Conservation (phyloP, 2,113 vertebrate genomes). For the Mixornis gularis region DNA sequence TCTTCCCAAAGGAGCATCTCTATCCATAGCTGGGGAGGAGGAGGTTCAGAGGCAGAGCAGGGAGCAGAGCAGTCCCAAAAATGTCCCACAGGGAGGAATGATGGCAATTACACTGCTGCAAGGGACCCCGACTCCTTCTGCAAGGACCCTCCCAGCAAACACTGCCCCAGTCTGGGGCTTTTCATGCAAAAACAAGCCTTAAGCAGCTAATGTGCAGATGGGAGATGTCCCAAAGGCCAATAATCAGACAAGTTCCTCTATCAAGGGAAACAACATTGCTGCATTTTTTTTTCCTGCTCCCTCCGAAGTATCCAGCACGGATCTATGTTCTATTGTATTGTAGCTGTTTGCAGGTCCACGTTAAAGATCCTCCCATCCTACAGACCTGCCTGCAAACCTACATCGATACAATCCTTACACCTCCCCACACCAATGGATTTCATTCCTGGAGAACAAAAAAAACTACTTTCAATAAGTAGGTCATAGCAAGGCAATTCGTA, state of each 20-base stretch:
- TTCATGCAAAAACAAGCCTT: not conserved
- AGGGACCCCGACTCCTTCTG: not conserved
- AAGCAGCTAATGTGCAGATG: not conserved
- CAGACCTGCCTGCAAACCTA: not conserved
- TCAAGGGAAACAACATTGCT: not conserved
- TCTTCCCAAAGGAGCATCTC: not conserved
- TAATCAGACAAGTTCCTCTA: not conserved
- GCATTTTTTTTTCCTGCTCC: not conserved
- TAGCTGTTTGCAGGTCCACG: not conserved
- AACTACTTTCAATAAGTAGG: conserved; percentile 22
- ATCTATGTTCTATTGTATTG: not conserved
- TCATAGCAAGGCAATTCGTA: conserved; percentile 17
- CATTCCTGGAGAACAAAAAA: not conserved
- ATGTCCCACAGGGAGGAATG: fast-evolving
- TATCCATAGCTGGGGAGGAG: not conserved
- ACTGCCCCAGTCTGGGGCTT: not conserved
- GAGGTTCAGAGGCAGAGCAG: not conserved
- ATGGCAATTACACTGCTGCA: fast-evolving
- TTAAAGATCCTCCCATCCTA: not conserved
- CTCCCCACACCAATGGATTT: not conserved
- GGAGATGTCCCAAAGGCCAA: not conserved
- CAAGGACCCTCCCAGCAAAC: not conserved
- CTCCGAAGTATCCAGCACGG: not conserved
- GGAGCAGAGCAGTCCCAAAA: not conserved
- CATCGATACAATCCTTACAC: fast-evolving